A percentile compares a stretch with the other conserved stretches of the same genome.
phyloP scores from a whole-genome alignment of 2,113 vertebrate genomes.

The Saccopteryx bilineata region DNA sequence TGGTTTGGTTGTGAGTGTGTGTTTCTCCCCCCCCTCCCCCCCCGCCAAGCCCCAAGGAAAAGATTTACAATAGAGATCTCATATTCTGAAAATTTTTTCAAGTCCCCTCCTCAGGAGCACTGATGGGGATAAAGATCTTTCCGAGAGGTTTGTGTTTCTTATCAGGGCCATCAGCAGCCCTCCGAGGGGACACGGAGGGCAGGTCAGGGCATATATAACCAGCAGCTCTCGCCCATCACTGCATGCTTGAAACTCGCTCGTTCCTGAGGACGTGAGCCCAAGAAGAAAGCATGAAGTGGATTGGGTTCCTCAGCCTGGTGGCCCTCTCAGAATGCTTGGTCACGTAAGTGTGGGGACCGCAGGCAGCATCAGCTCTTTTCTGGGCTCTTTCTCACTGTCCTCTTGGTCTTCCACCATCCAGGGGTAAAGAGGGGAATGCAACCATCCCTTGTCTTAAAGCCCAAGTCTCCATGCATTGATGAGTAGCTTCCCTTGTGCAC shows the following conservation, averaged over 20 bases:
- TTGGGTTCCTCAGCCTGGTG: conserved; percentile 82
- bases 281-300: conserved; percentile 83
- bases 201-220: conserved; percentile 72
- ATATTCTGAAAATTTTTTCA: background rate
- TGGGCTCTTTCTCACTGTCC: background rate
- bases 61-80: background rate
- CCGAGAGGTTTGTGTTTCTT: conserved; percentile 76
- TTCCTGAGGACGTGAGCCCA: accelerated
- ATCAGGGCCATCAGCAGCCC: conserved; percentile 23
- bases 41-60: background rate
- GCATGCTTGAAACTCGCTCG: no score
- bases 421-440: background rate
- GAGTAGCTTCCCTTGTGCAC: background rate
- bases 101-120: background rate
- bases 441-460: background rate
- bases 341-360: conserved; percentile 80
- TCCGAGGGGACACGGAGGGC: background rate
- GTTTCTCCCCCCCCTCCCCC: background rate
- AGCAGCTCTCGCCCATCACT: accelerated
- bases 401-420: background rate
- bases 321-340: conserved; percentile 78
- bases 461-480: background rate
- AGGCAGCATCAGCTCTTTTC: no score
- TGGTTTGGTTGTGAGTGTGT: background rate
- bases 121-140: conserved; percentile 16